Conservation (phyloP, 2,888 invertebrate species). For the Leptopterna dolabrata region DNA sequence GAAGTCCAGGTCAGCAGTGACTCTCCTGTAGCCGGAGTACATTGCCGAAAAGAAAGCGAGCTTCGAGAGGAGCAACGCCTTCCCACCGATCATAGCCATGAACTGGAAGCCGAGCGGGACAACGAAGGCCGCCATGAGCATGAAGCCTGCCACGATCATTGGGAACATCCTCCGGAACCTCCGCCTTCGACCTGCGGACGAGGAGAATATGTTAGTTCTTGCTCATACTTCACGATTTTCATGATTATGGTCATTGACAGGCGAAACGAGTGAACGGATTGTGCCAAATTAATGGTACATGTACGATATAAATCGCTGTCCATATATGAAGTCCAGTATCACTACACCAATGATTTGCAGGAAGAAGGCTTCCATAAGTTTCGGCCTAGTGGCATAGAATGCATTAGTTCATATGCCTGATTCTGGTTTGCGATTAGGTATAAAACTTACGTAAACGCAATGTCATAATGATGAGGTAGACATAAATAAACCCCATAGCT, state of each 20-base stretch:
- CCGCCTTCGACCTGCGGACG: conserved; percentile 66
- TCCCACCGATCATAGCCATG: conserved; percentile 83
- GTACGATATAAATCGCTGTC: too few relatives aligned
- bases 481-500: too few relatives aligned
- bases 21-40: conserved; percentile 60
- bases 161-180: conserved; percentile 73
- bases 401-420: too few relatives aligned
- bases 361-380: too few relatives aligned
- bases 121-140: conserved; percentile 80
- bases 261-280: too few relatives aligned
- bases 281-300: too few relatives aligned
- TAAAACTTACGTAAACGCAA: too few relatives aligned
- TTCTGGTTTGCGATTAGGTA: too few relatives aligned
- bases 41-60: conserved; percentile 84
- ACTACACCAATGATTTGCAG: too few relatives aligned
- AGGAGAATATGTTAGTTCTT: conserved; percentile 19
- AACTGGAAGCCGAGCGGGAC: conserved; percentile 88
- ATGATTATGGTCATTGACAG: not conserved
- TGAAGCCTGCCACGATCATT: conserved; percentile 82
- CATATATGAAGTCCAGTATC: too few relatives aligned
- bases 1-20: conserved; percentile 57
- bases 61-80: conserved; percentile 82
- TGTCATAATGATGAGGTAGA: too few relatives aligned
- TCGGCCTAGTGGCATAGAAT: too few relatives aligned
- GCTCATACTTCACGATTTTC: not conserved